Conservation (phyloP, 2,113 vertebrate species). For the Nerophis lumbriciformis region DNA sequence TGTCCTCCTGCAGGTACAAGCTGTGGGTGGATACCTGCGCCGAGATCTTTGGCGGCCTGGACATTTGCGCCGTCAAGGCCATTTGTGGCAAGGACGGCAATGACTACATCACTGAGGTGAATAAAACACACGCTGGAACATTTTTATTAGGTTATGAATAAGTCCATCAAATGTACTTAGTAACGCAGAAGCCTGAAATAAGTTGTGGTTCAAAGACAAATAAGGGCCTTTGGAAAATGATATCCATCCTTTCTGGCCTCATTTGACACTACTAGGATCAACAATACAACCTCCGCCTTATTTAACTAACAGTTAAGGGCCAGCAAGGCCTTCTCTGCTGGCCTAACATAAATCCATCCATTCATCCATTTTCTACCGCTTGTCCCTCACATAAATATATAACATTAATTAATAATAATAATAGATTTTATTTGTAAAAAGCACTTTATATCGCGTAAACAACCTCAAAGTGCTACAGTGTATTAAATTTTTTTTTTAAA, state of each 20-base stretch:
- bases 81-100: conserved; percentile 96
- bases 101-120: conserved; percentile 98
- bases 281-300: neutral
- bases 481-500: no score
- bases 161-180: conserved; percentile 1
- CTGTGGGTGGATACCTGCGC: conserved; percentile 94
- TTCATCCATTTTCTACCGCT: no score
- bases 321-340: no score
- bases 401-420: no score
- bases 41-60: conserved; percentile 92
- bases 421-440: no score
- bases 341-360: no score
- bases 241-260: conserved; percentile 37
- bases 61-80: conserved; percentile 97
- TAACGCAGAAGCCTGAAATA: conserved; percentile 1
- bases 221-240: conserved; percentile 21
- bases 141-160: neutral
- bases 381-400: no score
- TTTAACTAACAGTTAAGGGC: no score
- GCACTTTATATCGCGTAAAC: no score
- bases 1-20: conserved; percentile 78
- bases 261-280: conserved; percentile 23
- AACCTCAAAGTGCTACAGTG: no score
- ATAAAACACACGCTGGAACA: neutral
- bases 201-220: conserved; percentile 16